A percentile compares a stretch with the other conserved stretches of the same genome.
Conservation (phyloP, 2,113 vertebrate genomes). For the Phrynocephalus versicolor region DNA sequence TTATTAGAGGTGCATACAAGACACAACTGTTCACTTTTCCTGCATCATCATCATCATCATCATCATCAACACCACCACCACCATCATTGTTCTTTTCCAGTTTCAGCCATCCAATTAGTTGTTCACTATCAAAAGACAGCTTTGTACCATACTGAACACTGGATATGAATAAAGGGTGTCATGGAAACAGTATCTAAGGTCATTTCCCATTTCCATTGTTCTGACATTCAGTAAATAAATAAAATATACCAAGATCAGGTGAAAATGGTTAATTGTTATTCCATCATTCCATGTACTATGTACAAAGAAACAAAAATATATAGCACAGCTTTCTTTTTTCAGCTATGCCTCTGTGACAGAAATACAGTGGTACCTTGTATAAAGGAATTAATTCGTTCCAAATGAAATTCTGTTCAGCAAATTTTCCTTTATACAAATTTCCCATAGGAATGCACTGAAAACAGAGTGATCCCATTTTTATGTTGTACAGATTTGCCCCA, state of each 20-base stretch:
- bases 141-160: conserved; percentile 86
- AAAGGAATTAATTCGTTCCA: no score
- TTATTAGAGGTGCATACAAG: conserved; percentile 74
- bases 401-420: no score
- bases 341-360: conserved; percentile 35
- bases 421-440: no score
- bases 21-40: conserved; percentile 83
- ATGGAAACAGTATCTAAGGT: conserved; percentile 87
- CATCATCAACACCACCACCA: no score
- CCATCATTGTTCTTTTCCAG: conserved; percentile 52
- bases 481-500: no score
- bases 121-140: conserved; percentile 79
- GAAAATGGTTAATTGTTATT: conserved; percentile 59
- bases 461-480: no score
- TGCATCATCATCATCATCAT: conserved; percentile 58
- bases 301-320: conserved; percentile 27
- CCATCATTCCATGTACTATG: conserved; percentile 50
- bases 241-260: conserved; percentile 48
- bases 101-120: conserved; percentile 86
- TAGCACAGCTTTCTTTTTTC: neutral
- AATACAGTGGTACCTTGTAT: no score
- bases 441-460: no score
- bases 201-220: conserved; percentile 86
- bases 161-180: conserved; percentile 78
- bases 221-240: conserved; percentile 65